Evolutionary conservation across 2,113 vertebrate genomes (phyloP), one percentile per base, ranked within the genome.

Genomic region (Prionailurus viverrinus): DNA sequence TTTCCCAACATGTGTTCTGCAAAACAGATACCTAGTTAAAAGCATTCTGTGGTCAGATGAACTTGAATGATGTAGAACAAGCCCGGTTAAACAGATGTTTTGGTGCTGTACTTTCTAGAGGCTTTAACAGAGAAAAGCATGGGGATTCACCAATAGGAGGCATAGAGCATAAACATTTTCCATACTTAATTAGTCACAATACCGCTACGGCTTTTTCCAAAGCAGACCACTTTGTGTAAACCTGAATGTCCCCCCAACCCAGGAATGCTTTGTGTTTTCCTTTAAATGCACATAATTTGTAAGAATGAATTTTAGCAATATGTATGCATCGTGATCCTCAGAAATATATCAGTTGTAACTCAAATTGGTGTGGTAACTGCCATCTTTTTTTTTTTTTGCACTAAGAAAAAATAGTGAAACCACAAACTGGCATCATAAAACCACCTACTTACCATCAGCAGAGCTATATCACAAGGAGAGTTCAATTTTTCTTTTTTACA

Each of bases 51-150:
- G 80, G 41, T 79, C 83, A 96, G 93, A 95, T 94, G 89, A 69
- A 95, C 84, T 21, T 92, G 63, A 96, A 79, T 96, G 74, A 83
- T 88, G 13, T 74, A 79, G 87, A 81, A 90, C 61, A 74, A 95
- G 53, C 39, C 81, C 11, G 73, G 66, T 83, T 55, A 65, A 97
- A 80, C 86, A 95, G 82, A 89, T 95, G 27, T 89, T 92, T 98
- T 36, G 89, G 61, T 21, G 15, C 15, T 63, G 48, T 7, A 53
- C 21, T 91, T 95, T 86, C 33, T 69, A 58, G 76, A 95, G 16
- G 65, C 2, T 36, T 74, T 80, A 96, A 93, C 81, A 80, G 88
- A 93, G 61, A 95, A 16, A 97, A 95, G n/a, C n/a, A 19, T 7
- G 33, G 41, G 80, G 39, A 91, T 84, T 71, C 33, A 87, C 41